Evolutionary conservation across 2,797 vertebrate genomes (phyloP), one percentile per base, ranked within the genome.

Genomic region (Chelidonichthys spinosus): DNA sequence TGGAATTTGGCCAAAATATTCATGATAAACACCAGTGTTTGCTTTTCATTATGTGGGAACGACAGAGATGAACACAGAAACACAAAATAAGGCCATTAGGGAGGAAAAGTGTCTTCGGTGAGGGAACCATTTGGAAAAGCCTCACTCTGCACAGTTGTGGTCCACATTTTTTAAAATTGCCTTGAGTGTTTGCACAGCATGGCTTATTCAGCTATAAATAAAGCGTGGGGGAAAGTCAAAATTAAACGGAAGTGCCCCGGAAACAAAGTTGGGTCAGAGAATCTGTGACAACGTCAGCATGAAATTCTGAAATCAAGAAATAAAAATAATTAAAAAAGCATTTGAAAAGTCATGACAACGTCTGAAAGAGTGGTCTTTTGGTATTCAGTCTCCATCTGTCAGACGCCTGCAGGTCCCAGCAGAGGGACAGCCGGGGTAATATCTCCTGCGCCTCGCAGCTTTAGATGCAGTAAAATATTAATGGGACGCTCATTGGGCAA

Each of bases 401-500:
- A 74, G 44, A 64, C 55, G 74, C 74, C 69, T 62, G 60, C 80
- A 70, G 74, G 72, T 64, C 69, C 76, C 69, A 44, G 76, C 50
- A 72, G 50, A 64, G 14, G 33, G 67, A 65, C 52, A 63, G 74
- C 18, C 61, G 69, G 77, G 78, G 25, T 53, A 86, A 93, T 91
- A 87, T 82, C 77, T 81, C 80, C 85, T 81, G 76, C 83, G 69
- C 85, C 84, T 85, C 81, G 39, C 86, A 79, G 85, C 87, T 92
- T 86, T 73, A 84, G 81, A 88, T 84, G 91, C 78, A 76, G 85
- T 93, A 17, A 93, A 93, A 92, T 89, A 92, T 93, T 91, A 82
- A 94, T 90, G 87, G 74, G 83, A 79, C 76, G 83, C 71, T 85
- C 75, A 77, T 74, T 75, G 82, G 85, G 81, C 84, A 56, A 90